Evolutionary conservation across 1,140 invertebrate genomes (phyloP).

Genomic region (Eriocheir sinensis): DNA sequence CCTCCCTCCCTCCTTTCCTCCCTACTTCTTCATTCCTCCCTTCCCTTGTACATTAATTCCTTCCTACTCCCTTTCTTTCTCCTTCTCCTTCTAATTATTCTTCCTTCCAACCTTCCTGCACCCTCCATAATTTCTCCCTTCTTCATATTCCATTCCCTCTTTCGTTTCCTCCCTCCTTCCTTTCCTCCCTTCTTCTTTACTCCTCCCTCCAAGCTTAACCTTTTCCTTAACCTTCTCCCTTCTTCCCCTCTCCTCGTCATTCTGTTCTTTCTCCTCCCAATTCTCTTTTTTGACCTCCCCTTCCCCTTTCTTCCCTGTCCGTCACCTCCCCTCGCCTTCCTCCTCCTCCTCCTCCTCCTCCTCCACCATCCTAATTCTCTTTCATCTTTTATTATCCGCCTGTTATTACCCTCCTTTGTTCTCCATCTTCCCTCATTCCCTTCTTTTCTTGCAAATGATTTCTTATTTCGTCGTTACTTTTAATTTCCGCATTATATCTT

Average conservation of each 20-base stretch:
- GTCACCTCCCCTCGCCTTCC: no score
- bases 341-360: no score
- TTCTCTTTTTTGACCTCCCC: no score
- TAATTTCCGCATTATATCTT: not conserved
- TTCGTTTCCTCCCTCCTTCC: not conserved
- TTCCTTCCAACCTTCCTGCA: no score
- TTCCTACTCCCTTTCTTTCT: not conserved
- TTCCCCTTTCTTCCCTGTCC: no score
- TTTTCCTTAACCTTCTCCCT: not conserved
- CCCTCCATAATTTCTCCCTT: not conserved
- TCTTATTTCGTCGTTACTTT: not conserved
- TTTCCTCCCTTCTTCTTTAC: not conserved
- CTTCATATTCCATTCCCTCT: not conserved
- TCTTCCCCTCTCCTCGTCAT: no score
- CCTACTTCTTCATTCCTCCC: not conserved
- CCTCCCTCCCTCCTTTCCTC: not conserved
- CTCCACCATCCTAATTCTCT: no score
- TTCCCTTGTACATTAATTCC: no score
- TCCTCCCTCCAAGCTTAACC: not conserved
- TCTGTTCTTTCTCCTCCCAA: no score
- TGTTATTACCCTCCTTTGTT: no score
- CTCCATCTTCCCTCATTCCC: conserved; percentile 19
- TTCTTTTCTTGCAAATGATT: not conserved
- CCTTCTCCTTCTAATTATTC: no score
- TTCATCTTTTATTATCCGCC: no score